Evolutionary conservation across 2,888 invertebrate genomes (phyloP).

Genomic region (Orthonychiurus folsomi): DNA sequence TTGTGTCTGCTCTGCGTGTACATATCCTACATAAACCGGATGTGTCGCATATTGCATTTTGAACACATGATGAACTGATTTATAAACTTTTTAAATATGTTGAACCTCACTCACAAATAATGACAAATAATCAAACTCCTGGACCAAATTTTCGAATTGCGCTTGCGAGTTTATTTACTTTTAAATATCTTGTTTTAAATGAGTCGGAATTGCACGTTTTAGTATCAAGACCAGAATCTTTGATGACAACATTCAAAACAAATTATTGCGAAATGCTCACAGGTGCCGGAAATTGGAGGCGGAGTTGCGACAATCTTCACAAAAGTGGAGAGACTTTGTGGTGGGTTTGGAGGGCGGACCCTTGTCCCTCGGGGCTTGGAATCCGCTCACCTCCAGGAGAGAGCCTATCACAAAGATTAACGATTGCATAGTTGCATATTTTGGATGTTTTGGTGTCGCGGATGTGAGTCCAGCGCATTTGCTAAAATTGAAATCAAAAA

Average conservation of each 20-base stretch:
- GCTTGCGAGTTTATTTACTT: too few relatives aligned
- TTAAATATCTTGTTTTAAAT: too few relatives aligned
- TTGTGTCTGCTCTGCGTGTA: too few relatives aligned
- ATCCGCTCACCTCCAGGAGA: neutral
- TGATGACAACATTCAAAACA: neutral
- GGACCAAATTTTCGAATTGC: too few relatives aligned
- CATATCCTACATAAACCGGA: too few relatives aligned
- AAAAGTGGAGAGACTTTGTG: neutral
- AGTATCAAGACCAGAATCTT: neutral
- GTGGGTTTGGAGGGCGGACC: neutral
- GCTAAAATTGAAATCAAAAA: neutral
- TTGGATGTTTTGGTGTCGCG: neutral
- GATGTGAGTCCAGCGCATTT: neutral
- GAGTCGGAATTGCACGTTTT: neutral
- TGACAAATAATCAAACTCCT: too few relatives aligned
- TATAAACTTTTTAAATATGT: too few relatives aligned
- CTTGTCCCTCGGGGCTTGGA: neutral
- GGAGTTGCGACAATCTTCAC: neutral
- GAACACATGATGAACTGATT: too few relatives aligned
- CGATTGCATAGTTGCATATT: neutral
- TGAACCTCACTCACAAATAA: too few relatives aligned
- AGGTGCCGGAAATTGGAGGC: neutral
- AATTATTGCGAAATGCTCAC: too few relatives aligned
- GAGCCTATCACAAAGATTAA: neutral
- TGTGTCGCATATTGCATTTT: too few relatives aligned